These are phyloP conservation scores for Trypoxylon attenuatum DNA, from an alignment of 2,888 invertebrate species.

Conservation along the genomic window DNA sequence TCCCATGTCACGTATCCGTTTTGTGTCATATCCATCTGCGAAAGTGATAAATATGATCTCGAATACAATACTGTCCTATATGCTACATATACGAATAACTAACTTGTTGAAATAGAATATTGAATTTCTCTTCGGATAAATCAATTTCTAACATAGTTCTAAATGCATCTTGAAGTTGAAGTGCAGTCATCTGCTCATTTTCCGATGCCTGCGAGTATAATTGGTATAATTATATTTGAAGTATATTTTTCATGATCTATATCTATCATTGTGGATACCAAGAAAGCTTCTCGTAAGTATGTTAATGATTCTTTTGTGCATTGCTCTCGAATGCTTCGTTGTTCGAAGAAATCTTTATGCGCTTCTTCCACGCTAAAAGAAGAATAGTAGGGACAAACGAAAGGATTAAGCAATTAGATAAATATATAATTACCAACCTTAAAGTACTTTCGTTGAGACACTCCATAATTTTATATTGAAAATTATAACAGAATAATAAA, in stretches of 20 bases:
- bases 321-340: constrained; percentile 56
- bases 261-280: constrained; percentile 43
- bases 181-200: constrained; percentile 49
- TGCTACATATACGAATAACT: constrained; percentile 37
- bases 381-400: neutral
- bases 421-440: constrained; percentile 24
- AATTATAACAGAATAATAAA: neutral
- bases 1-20: constrained; percentile 81
- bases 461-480: constrained; percentile 30
- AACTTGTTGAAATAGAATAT: constrained; percentile 80
- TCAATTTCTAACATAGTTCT: constrained; percentile 50
- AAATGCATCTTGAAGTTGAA: constrained; percentile 55
- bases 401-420: neutral
- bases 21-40: constrained; percentile 79
- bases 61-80: too few relatives aligned
- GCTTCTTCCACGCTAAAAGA: constrained; percentile 47
- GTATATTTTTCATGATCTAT: neutral
- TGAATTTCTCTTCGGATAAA: constrained; percentile 77
- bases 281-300: constrained; percentile 57
- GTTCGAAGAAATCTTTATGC: constrained; percentile 46
- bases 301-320: constrained; percentile 58
- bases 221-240: neutral
- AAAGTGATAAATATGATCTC: too few relatives aligned
- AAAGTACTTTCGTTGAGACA: constrained; percentile 8
- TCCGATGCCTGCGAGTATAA: constrained; percentile 38